A percentile compares a stretch with the other conserved stretches of the same genome.
These are phyloP conservation scores for Thomomys bottae DNA, from an alignment of 2,113 vertebrate genomes.

Conservation along the genomic window DNA sequence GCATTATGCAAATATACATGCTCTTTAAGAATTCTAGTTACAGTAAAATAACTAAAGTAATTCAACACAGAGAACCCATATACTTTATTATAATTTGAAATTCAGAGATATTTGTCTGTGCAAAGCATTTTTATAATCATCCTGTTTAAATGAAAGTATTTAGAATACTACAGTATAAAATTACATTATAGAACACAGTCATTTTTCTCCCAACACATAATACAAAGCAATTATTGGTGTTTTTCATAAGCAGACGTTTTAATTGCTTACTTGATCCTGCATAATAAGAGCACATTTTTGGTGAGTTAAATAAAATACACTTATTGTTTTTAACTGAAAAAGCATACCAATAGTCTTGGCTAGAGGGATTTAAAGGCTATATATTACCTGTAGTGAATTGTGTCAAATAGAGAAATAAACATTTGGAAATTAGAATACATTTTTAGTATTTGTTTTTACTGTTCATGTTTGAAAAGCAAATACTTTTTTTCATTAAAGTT, in stretches of 20 bases:
- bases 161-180: slow-evolving; percentile 15
- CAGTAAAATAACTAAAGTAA: slow-evolving; percentile 58
- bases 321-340: slow-evolving; percentile 7
- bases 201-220: slow-evolving; percentile 34
- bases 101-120: slow-evolving; percentile 45
- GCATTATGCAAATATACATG: slow-evolving; percentile 47
- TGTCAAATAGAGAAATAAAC: neutral
- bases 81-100: slow-evolving; percentile 27
- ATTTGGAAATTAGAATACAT: neutral
- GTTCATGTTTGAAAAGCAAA: neutral
- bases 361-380: neutral
- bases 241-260: slow-evolving; percentile 50
- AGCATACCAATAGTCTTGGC: neutral
- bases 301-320: neutral
- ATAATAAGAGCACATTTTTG: neutral
- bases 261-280: neutral
- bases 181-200: slow-evolving; percentile 25
- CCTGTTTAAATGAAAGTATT: slow-evolving; percentile 54
- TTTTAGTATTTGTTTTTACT: neutral
- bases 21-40: slow-evolving; percentile 33
- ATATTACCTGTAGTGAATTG: neutral
- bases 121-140: slow-evolving; percentile 53
- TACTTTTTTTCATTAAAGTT: neutral
- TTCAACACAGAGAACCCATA: neutral
- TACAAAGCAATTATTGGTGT: slow-evolving; percentile 46